Conservation (phyloP, 2,113 vertebrate species). For the Amazona vittata region DNA sequence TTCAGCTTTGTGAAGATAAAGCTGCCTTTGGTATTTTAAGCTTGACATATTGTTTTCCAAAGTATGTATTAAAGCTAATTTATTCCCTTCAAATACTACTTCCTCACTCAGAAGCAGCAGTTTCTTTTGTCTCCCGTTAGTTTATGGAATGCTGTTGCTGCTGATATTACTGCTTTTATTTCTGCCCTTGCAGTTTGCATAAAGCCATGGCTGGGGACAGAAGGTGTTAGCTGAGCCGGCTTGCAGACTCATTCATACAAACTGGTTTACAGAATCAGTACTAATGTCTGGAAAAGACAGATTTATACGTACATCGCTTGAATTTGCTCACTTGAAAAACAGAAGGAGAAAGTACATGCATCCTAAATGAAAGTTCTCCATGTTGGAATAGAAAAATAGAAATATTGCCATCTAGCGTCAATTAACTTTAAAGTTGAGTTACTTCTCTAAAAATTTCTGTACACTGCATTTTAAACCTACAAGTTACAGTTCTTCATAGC, state of each 20-base stretch:
- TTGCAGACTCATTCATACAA: neutral
- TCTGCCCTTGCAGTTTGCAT: neutral
- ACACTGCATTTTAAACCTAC: neutral
- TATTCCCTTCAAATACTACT: neutral
- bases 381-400: neutral
- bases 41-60: neutral
- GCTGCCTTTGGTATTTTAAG: neutral
- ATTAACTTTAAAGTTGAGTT: neutral
- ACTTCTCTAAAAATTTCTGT: neutral
- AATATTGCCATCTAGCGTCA: conserved; percentile 76
- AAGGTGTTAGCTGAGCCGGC: neutral
- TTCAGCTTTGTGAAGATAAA: neutral
- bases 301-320: neutral
- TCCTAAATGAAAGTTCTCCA: neutral
- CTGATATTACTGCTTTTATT: neutral
- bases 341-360: neutral
- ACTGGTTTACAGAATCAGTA: neutral
- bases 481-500: neutral
- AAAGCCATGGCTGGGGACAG: neutral
- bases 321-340: neutral
- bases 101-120: neutral
- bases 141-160: neutral
- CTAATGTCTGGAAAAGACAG: neutral
- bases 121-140: neutral
- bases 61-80: neutral